phyloP scores from a whole-genome alignment of 64 coral and sea anemone genomes.

The Exaiptasia diaphana region DNA sequence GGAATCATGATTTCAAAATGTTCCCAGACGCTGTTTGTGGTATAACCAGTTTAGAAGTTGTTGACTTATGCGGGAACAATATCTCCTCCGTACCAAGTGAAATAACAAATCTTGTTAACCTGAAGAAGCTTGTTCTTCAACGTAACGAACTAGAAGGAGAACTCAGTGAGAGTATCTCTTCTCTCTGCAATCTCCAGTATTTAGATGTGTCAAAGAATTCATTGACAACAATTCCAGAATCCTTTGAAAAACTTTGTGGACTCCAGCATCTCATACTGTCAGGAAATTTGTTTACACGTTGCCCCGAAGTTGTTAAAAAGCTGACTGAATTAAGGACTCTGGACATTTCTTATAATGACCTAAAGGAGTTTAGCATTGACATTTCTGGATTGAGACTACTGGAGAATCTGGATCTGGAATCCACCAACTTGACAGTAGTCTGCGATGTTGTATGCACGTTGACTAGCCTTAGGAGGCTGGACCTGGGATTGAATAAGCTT shows the following conservation, averaged over 20 bases:
- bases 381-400: background rate
- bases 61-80: slow-evolving; percentile 1
- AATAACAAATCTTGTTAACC: background rate
- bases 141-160: background rate
- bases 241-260: background rate
- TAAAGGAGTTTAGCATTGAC: slow-evolving; percentile 8
- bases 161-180: background rate
- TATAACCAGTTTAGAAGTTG: background rate
- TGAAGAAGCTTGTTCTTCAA: background rate
- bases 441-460: background rate
- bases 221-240: background rate
- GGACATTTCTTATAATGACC: slow-evolving; percentile 45
- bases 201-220: slow-evolving; percentile 25
- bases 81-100: background rate
- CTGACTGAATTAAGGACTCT: slow-evolving; percentile 12
- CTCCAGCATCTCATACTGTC: background rate
- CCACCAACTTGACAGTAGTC: slow-evolving; percentile 3
- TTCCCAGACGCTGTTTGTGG: background rate
- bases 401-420: slow-evolving; percentile 25
- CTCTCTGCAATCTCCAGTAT: background rate
- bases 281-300: slow-evolving; percentile 20
- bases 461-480: background rate
- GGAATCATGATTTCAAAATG: background rate
- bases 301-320: background rate
- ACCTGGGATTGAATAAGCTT: slow-evolving; percentile 33